phyloP scores from a whole-genome alignment of 2,797 vertebrate genomes.

The Molossus alvarezi region DNA sequence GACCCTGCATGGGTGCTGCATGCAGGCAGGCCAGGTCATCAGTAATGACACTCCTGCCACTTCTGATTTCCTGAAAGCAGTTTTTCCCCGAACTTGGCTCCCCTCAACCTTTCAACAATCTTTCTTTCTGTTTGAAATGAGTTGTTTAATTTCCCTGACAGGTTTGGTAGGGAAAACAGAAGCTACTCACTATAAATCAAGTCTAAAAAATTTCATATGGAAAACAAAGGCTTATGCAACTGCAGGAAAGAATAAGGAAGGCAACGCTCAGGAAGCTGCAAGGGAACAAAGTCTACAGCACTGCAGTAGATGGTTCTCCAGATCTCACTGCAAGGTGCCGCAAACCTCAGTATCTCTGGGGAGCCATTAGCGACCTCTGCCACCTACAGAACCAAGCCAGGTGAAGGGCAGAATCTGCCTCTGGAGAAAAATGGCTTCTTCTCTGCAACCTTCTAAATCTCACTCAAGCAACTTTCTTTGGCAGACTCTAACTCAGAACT shows the following conservation, averaged over 20 bases:
- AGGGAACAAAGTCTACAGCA: background rate
- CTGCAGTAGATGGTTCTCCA: background rate
- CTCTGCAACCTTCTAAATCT: background rate
- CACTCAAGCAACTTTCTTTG: background rate
- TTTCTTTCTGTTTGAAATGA: background rate
- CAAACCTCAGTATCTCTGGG: background rate
- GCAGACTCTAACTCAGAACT: background rate
- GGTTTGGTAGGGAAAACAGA: conserved; percentile 43
- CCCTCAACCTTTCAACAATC: background rate
- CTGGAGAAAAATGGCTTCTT: background rate
- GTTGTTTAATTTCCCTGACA: conserved; percentile 11
- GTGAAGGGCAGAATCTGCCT: background rate
- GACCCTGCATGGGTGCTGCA: background rate
- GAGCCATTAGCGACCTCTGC: background rate
- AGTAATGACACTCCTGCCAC: background rate
- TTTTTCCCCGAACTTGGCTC: background rate
- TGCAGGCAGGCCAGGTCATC: background rate
- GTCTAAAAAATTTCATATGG: background rate
- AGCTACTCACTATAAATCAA: background rate
- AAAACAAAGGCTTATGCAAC: background rate
- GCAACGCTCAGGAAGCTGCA: background rate
- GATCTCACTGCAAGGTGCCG: background rate
- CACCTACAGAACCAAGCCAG: too few species aligned
- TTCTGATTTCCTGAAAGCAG: background rate
- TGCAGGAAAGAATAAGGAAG: background rate